These are phyloP conservation scores for Drosophila fungiperda DNA, from an alignment of 2,888 invertebrate genomes.

Conservation along the genomic window DNA sequence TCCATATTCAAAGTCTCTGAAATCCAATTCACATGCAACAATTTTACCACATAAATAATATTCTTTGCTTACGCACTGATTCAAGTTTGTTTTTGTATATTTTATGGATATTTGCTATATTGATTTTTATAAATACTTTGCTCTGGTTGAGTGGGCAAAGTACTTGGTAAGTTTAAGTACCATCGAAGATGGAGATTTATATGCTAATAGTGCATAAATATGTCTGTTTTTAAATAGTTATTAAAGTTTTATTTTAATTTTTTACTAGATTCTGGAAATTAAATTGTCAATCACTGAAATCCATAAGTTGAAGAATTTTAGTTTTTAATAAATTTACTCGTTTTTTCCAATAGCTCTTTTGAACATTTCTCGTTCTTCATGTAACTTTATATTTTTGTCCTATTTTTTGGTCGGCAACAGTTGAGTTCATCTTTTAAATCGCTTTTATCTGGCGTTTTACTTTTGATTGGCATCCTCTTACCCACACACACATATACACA, in stretches of 20 bases:
- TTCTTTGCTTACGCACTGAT: background rate
- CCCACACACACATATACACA: background rate
- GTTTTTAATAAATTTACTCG: background rate
- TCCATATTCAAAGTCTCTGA: conserved; percentile 26
- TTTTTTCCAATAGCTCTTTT: background rate
- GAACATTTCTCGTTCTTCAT: conserved; percentile 1
- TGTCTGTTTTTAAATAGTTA: no score
- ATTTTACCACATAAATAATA: conserved; percentile 12
- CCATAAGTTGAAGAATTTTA: background rate
- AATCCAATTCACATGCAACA: conserved; percentile 33
- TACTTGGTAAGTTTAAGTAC: background rate
- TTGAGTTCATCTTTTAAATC: conserved; percentile 35
- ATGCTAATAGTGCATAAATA: background rate
- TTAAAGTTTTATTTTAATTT: background rate
- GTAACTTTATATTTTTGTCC: conserved; percentile 10
- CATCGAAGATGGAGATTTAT: background rate
- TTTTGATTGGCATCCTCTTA: conserved; percentile 45
- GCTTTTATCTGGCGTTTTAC: conserved; percentile 43
- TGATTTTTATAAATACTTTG: background rate
- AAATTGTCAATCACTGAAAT: background rate
- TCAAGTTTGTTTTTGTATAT: background rate
- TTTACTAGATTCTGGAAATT: background rate
- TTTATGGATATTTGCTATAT: background rate
- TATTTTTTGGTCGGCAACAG: conserved; percentile 7
- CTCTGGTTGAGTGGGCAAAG: background rate